A percentile compares a stretch with the other conserved stretches of the same genome.
Conservation (phyloP, 2,113 vertebrate species). For the Anarrhichthys ocellatus region DNA sequence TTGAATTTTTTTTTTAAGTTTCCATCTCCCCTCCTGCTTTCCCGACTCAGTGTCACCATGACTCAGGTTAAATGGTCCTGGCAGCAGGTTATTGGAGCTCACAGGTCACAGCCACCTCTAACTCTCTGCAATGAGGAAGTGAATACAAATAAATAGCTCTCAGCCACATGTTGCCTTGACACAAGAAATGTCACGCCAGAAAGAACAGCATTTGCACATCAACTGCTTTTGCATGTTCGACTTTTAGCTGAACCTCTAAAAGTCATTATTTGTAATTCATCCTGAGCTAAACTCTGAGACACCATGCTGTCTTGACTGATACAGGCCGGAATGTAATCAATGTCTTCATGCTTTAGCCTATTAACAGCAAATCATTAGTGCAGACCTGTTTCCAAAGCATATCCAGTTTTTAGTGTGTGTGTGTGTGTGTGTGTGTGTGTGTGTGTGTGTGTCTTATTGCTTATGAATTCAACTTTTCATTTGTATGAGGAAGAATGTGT, state of each 20-base stretch:
- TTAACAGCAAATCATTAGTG: neutral
- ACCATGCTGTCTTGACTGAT: neutral
- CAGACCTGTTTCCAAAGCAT: neutral
- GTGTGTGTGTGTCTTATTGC: too few species aligned
- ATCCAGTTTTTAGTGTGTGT: neutral
- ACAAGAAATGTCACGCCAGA: conserved; percentile 10
- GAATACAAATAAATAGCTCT: conserved; percentile 22
- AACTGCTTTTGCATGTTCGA: neutral
- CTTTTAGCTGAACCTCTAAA: neutral
- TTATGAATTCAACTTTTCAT: too few species aligned
- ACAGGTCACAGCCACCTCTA: conserved; percentile 38
- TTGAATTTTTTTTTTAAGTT: neutral
- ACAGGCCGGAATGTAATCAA: neutral
- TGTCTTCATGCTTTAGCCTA: neutral
- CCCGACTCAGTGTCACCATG: conserved; percentile 22
- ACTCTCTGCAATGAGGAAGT: conserved; percentile 47
- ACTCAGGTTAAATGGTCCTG: conserved; percentile 40
- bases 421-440: too few species aligned
- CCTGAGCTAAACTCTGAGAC: neutral
- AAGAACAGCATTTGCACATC: neutral
- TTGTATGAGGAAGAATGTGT: too few species aligned
- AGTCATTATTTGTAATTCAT: too few species aligned
- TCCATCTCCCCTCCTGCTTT: neutral
- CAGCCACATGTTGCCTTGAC: neutral
- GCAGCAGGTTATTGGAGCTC: conserved; percentile 5